phyloP scores from a whole-genome alignment of 2,888 invertebrate genomes.

The Oxycera nigricornis region DNA sequence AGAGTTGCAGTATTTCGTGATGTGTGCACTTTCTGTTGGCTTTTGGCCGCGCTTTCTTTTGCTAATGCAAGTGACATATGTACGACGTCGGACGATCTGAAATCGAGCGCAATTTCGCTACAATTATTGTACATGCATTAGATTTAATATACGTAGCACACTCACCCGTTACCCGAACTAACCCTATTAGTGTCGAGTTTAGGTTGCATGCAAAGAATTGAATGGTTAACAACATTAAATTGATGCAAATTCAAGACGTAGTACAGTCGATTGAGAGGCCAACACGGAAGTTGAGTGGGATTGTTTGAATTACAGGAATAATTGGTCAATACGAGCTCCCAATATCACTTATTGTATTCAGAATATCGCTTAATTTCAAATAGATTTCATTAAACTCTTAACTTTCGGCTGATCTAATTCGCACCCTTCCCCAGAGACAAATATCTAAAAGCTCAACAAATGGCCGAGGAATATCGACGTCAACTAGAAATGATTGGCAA shows the following conservation, averaged over 20 bases:
- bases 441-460: conserved; percentile 45
- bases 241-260: not conserved
- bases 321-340: not conserved
- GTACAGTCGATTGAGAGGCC: not conserved
- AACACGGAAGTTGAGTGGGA: not conserved
- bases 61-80: not conserved
- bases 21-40: not conserved
- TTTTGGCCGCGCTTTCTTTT: not conserved
- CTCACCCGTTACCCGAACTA: not conserved
- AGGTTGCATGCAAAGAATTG: no score
- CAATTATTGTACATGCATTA: not conserved
- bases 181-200: not conserved
- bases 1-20: conserved; percentile 18
- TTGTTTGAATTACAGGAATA: not conserved
- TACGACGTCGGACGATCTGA: not conserved
- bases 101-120: not conserved
- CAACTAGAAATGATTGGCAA: conserved; percentile 37
- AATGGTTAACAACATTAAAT: not conserved
- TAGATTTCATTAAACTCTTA: no score
- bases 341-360: not conserved
- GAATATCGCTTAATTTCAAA: not conserved
- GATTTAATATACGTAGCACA: not conserved
- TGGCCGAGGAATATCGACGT: conserved; percentile 43
- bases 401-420: no score
- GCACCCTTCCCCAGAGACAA: conserved; percentile 41